A percentile compares a stretch with the other conserved stretches of the same genome.
phyloP scores from a whole-genome alignment of 2,797 vertebrate species.

The Anguilla anguilla region DNA sequence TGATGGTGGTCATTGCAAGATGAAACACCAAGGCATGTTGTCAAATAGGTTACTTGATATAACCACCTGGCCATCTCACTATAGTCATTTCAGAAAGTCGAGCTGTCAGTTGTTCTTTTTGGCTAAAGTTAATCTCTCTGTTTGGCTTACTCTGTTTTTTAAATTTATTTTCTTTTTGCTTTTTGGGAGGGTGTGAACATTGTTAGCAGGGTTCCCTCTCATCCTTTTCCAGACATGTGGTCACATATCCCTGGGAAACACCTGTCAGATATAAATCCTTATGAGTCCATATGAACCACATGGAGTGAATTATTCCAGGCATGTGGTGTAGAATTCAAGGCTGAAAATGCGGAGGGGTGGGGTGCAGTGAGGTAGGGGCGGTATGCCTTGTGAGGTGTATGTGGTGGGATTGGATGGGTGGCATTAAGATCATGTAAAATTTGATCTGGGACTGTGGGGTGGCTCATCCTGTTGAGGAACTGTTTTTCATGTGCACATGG shows the following conservation, averaged over 20 bases:
- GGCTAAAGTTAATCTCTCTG: neutral
- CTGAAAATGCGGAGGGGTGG: conserved; percentile 8
- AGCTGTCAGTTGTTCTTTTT: neutral
- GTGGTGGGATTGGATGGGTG: neutral
- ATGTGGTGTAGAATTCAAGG: conserved; percentile 17
- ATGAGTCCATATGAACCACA: conserved; percentile 29
- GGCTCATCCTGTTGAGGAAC: too few species aligned
- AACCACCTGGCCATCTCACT: neutral
- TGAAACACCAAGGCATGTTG: too few species aligned
- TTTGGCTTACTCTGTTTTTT: neutral
- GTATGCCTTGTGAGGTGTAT: neutral
- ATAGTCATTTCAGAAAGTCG: neutral
- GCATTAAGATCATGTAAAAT: too few species aligned
- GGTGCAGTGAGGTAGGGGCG: neutral
- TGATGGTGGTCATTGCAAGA: too few species aligned
- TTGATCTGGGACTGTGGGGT: neutral
- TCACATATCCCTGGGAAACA: conserved; percentile 34
- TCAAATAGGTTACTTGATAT: too few species aligned
- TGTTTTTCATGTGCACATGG: too few species aligned
- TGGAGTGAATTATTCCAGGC: conserved; percentile 2
- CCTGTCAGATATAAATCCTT: conserved; percentile 37
- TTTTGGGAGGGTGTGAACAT: neutral
- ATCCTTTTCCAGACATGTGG: conserved; percentile 14
- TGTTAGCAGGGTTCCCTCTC: conserved; percentile 3
- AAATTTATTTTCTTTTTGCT: neutral